These are phyloP conservation scores for Cetonia aurata DNA, from an alignment of 2,888 invertebrate genomes.

Conservation along the genomic window DNA sequence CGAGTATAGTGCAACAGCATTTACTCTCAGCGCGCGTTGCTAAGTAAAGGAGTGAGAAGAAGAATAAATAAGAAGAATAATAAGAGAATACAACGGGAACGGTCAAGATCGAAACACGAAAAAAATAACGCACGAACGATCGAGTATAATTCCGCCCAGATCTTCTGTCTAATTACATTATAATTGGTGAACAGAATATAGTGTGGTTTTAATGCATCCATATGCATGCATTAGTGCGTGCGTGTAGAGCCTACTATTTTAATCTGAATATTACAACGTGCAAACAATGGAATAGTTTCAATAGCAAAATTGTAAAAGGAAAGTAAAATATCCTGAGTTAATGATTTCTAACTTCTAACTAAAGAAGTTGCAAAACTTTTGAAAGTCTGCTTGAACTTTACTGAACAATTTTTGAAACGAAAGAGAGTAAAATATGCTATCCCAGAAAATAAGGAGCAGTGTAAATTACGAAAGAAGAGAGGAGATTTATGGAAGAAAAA, in stretches of 20 bases:
- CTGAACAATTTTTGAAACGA: too few relatives aligned
- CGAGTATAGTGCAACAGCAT: neutral
- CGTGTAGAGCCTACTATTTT: constrained; percentile 1
- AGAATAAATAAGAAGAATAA: constrained; percentile 21
- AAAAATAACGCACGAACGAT: constrained; percentile 34
- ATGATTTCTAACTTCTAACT: too few relatives aligned
- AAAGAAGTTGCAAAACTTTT: too few relatives aligned
- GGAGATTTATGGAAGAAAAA: too few relatives aligned
- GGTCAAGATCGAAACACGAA: neutral
- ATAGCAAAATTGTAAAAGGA: too few relatives aligned
- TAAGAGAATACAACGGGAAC: neutral
- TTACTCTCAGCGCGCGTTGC: neutral
- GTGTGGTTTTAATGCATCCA: neutral
- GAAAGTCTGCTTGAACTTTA: too few relatives aligned
- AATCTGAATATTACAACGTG: constrained; percentile 17
- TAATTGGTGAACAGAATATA: constrained; percentile 56
- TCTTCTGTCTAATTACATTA: constrained; percentile 59
- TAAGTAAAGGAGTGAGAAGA: neutral
- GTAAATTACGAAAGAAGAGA: too few relatives aligned
- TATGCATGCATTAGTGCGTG: constrained; percentile 12
- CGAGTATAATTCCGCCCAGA: constrained; percentile 40
- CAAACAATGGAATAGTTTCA: too few relatives aligned
- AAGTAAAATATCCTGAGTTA: too few relatives aligned
- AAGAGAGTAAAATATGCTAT: too few relatives aligned
- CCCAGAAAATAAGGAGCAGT: too few relatives aligned